phyloP scores from a whole-genome alignment of 2,888 invertebrate genomes.

The Onthophagus sagittarius region DNA sequence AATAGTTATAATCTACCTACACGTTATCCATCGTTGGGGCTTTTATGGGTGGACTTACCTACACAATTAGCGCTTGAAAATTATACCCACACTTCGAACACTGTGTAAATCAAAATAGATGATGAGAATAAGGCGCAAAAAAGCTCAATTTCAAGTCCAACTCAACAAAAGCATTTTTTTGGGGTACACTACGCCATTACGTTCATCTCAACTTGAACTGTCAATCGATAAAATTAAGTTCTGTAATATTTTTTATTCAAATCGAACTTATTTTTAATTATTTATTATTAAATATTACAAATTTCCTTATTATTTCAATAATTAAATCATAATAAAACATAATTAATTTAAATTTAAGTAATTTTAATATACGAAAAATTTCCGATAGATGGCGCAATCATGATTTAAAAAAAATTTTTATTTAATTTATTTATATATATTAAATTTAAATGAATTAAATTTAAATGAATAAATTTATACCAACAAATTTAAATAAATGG shows the following conservation, averaged over 20 bases:
- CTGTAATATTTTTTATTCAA: background rate
- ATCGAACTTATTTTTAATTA: background rate
- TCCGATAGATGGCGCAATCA: too few relatives aligned
- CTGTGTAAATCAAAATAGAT: slow-evolving; percentile 16
- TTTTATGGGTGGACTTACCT: slow-evolving; percentile 17
- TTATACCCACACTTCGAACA: slow-evolving; percentile 14
- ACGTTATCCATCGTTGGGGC: slow-evolving; percentile 13
- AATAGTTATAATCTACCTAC: slow-evolving; percentile 17
- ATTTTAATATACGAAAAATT: background rate
- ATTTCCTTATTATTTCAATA: background rate
- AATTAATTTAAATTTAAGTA: background rate
- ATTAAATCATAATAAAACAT: background rate
- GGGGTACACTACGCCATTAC: slow-evolving; percentile 21
- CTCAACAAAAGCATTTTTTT: slow-evolving; percentile 23
- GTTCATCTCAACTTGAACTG: slow-evolving; percentile 12
- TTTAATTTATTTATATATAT: too few relatives aligned
- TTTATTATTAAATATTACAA: background rate
- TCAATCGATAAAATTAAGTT: slow-evolving; percentile 5
- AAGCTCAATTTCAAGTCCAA: slow-evolving; percentile 19
- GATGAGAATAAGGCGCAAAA: slow-evolving; percentile 17
- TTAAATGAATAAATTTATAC: too few relatives aligned
- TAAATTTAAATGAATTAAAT: too few relatives aligned
- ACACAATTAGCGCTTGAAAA: slow-evolving; percentile 18
- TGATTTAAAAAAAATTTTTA: too few relatives aligned
- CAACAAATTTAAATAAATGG: too few relatives aligned